Evolutionary conservation across 2,888 invertebrate genomes (phyloP), one percentile per base, ranked within the genome.

Genomic region (Scaptomyza parva): DNA sequence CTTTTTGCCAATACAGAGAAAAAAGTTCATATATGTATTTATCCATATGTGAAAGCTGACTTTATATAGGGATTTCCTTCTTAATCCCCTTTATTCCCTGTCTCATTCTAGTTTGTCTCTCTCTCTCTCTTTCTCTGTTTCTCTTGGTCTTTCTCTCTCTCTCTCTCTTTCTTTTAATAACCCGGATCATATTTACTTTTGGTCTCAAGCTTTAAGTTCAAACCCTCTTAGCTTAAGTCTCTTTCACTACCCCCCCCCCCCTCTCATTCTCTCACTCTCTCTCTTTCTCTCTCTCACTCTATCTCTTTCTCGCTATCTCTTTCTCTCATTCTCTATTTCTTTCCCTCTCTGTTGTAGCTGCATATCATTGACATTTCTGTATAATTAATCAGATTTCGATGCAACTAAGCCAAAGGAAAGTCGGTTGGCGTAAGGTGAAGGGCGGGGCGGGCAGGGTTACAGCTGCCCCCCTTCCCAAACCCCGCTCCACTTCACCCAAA

Each of bases 331-430:
- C n/a, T n/a, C n/a, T n/a, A n/a, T n/a, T n/a, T n/a, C n/a, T n/a
- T n/a, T n/a, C n/a, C n/a, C n/a, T n/a, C 22, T 5, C 9, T 6
- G 22, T n/a, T 5, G 8, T 11, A 22, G 17, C 33, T 35, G 28
- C 52, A 75, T 70, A 75, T 75, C 52, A 70, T 58, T 70, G 48
- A 57, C 68, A 62, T 28, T 72, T 70, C n/a, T 65, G 65, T 66
- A 62, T 80, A 77, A 77, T 80, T 77, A 74, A 74, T 80, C 74
- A 69, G 69, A 67, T 80, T 82, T 79, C n/a, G 63, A 67, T 78
- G 71, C 78, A 53, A 55, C 47, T 62, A n/a, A n/a, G n/a, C n/a
- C n/a, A n/a, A n/a, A n/a, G n/a, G n/a, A n/a, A n/a, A n/a, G n/a
- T n/a, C n/a, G n/a, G n/a, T n/a, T n/a, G n/a, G n/a, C n/a, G n/a